These are phyloP conservation scores for Athalia cordata DNA, from an alignment of 2,888 invertebrate genomes.

Conservation along the genomic window DNA sequence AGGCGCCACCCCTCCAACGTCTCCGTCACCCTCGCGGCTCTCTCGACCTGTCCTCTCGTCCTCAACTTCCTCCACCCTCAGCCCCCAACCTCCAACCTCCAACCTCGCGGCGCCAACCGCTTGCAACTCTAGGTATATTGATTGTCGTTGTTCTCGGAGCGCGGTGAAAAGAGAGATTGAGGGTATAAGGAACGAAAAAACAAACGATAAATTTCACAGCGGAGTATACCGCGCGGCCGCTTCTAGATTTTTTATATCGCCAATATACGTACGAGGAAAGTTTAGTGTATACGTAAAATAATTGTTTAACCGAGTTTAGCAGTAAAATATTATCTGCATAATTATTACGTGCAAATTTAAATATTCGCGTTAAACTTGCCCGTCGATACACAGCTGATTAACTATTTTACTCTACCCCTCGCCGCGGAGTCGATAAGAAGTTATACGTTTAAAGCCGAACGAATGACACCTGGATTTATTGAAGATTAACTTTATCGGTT, in stretches of 20 bases:
- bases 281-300: too few species aligned
- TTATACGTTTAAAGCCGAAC: slow-evolving; percentile 18
- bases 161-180: slow-evolving; percentile 50
- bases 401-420: not conserved
- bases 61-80: slow-evolving; percentile 48
- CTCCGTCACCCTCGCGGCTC: slow-evolving; percentile 52
- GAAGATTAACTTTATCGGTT: slow-evolving; percentile 40
- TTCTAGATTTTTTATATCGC: not conserved
- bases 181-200: slow-evolving; percentile 55
- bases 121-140: slow-evolving; percentile 59
- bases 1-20: slow-evolving; percentile 66
- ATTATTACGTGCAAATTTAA: too few species aligned
- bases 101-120: not conserved
- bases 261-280: not conserved
- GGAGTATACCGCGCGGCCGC: not conserved
- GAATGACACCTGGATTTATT: slow-evolving; percentile 3
- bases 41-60: slow-evolving; percentile 48
- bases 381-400: too few species aligned
- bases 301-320: too few species aligned
- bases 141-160: slow-evolving; percentile 62
- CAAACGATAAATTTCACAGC: slow-evolving; percentile 50
- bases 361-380: too few species aligned
- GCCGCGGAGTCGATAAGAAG: not conserved
- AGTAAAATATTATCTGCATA: too few species aligned
- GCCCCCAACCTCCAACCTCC: slow-evolving; percentile 28